Percentiles rank a stretch among this genome's conserved stretches.
phyloP scores from a whole-genome alignment of 2,888 invertebrate genomes.

The Tenodera sinensis region DNA sequence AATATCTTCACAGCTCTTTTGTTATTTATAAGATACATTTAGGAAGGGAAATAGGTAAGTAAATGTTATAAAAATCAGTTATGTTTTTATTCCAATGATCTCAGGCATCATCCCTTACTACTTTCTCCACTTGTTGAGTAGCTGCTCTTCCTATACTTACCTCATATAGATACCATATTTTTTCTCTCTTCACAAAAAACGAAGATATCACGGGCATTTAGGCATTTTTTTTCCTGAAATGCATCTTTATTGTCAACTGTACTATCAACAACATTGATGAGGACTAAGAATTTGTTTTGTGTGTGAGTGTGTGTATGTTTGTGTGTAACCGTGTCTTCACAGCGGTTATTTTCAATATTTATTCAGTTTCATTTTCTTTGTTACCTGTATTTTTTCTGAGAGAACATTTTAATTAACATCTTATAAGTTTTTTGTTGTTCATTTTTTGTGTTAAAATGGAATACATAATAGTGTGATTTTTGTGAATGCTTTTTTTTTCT shows the following conservation, averaged over 20 bases:
- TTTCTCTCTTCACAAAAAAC: not conserved
- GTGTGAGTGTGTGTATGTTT: not conserved
- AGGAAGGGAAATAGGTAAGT: not conserved
- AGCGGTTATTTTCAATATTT: not conserved
- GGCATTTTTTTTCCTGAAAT: constrained; percentile 42
- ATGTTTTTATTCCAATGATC: not conserved
- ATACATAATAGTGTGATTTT: constrained; percentile 9
- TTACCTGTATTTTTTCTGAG: constrained; percentile 11
- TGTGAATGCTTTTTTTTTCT: not conserved
- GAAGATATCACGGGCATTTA: not conserved
- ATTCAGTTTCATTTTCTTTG: not conserved
- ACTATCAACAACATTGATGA: constrained; percentile 49
- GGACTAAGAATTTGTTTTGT: constrained; percentile 38
- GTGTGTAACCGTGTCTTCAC: constrained; percentile 3
- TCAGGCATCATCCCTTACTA: not conserved
- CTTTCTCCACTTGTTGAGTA: not conserved
- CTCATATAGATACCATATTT: not conserved
- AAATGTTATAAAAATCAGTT: not conserved
- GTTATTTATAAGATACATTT: not conserved
- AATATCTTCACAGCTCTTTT: too few species aligned
- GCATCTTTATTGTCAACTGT: constrained; percentile 50
- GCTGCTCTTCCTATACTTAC: not conserved
- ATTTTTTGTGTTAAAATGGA: constrained; percentile 13
- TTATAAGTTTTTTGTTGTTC: constrained; percentile 7
- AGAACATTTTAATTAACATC: constrained; percentile 7